Conservation (phyloP, 2,113 vertebrate species). For the Barbus barbus region DNA sequence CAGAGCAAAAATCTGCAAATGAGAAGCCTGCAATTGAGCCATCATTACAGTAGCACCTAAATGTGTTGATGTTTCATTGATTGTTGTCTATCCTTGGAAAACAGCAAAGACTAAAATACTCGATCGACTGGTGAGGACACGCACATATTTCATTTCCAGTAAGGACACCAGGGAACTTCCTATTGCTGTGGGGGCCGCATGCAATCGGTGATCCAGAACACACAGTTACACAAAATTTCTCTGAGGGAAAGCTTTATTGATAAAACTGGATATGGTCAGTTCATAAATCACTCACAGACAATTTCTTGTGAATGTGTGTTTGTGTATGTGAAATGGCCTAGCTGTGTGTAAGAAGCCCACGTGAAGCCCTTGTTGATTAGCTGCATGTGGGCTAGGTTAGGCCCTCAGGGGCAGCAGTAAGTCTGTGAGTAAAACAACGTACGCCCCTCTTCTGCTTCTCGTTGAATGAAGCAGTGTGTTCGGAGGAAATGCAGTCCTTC, state of each 20-base stretch:
- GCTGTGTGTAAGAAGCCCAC: slow-evolving; percentile 24
- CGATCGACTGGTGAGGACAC: slow-evolving; percentile 15
- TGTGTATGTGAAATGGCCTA: slow-evolving; percentile 25
- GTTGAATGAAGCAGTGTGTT: not conserved
- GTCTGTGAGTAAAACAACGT: slow-evolving; percentile 27
- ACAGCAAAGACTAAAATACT: slow-evolving; percentile 13
- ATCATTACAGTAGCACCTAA: not conserved
- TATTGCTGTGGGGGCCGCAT: slow-evolving; percentile 5
- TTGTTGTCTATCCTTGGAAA: not conserved
- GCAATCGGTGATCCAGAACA: slow-evolving; percentile 14
- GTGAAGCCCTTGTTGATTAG: slow-evolving; percentile 32
- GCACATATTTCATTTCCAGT: slow-evolving; percentile 37
- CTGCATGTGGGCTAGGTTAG: slow-evolving; percentile 8
- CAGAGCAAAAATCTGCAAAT: not conserved
- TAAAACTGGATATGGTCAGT: slow-evolving; percentile 46
- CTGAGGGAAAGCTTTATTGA: slow-evolving; percentile 46
- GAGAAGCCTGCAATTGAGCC: not conserved
- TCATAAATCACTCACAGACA: slow-evolving; percentile 54
- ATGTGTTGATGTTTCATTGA: slow-evolving; percentile 8
- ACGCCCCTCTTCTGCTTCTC: slow-evolving; percentile 3
- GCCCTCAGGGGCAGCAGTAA: slow-evolving; percentile 29
- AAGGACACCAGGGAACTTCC: slow-evolving; percentile 30
- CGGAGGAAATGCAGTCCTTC: not conserved
- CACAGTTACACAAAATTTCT: slow-evolving; percentile 29
- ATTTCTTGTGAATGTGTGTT: slow-evolving; percentile 20